Evolutionary conservation across 2,113 vertebrate species (phyloP).

Genomic region (Oplegnathus fasciatus): DNA sequence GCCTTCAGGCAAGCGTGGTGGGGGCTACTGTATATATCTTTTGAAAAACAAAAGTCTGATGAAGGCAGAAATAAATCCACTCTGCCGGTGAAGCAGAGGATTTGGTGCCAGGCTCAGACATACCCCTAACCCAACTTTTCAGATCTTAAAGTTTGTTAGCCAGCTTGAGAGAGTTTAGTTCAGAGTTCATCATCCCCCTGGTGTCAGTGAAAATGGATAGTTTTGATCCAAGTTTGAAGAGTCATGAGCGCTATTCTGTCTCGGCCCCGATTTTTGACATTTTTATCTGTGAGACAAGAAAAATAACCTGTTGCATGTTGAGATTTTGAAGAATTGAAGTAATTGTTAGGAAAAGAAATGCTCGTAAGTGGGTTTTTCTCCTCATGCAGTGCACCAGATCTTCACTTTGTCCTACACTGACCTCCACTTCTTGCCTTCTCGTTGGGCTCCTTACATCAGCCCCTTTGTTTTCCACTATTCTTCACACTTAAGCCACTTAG

Average conservation of each 20-base stretch:
- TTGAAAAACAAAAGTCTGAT: constrained; percentile 62
- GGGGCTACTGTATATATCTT: constrained; percentile 43
- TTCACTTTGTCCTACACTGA: neutral
- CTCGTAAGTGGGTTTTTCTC: neutral
- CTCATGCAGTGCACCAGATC: neutral
- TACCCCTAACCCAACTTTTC: constrained; percentile 20
- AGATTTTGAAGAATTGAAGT: neutral
- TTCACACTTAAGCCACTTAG: constrained; percentile 43
- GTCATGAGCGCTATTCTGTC: neutral
- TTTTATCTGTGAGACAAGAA: neutral
- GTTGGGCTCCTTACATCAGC: constrained; percentile 13
- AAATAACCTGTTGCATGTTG: neutral
- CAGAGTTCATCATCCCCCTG: constrained; percentile 5
- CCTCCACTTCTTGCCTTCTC: neutral
- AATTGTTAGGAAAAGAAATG: neutral
- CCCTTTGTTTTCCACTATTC: constrained; percentile 9
- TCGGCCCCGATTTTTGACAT: neutral
- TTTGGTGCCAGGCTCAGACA: constrained; percentile 1
- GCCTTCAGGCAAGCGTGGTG: constrained; percentile 38
- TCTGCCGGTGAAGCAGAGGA: constrained; percentile 4
- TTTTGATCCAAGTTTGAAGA: constrained; percentile 35
- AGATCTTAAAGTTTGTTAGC: constrained; percentile 41
- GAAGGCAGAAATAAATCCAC: constrained; percentile 31
- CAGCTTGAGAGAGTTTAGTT: constrained; percentile 25
- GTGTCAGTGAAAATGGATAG: neutral